Evolutionary conservation across 2,797 vertebrate genomes (phyloP).

Genomic region (Pipistrellus kuhlii): DNA sequence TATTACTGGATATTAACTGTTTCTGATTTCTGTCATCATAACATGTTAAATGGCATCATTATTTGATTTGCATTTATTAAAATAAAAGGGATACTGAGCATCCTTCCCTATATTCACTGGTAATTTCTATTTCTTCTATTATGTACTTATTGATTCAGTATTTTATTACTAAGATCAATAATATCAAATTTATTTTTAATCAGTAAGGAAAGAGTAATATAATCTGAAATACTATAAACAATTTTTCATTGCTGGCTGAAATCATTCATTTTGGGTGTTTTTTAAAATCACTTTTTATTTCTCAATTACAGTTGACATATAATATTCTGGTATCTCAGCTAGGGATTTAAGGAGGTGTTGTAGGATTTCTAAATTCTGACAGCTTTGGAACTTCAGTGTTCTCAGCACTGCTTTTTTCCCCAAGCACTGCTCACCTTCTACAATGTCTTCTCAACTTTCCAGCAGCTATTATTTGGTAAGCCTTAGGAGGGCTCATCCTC

Average conservation of each 20-base stretch:
- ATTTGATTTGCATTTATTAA: slow-evolving; percentile 17
- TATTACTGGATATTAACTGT: background rate
- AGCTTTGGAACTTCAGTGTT: background rate
- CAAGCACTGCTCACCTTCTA: background rate
- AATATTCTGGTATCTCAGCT: background rate
- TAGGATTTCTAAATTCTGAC: background rate
- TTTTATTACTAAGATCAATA: background rate
- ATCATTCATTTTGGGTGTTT: background rate
- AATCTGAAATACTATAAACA: background rate
- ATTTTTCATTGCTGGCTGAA: background rate
- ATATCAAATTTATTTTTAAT: background rate
- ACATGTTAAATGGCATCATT: background rate
- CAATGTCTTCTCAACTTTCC: background rate
- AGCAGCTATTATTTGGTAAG: background rate
- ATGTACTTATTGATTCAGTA: background rate
- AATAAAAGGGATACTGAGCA: background rate
- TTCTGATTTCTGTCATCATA: background rate
- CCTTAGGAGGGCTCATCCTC: background rate
- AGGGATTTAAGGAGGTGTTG: background rate
- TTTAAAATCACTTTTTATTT: background rate
- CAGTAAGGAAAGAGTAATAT: background rate
- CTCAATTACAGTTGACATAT: background rate
- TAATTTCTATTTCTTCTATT: slow-evolving; percentile 32
- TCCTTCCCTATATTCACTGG: background rate
- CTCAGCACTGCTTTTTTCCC: background rate